Evolutionary conservation across 2,888 invertebrate species (phyloP).

Genomic region (Phyto melanocephala): DNA sequence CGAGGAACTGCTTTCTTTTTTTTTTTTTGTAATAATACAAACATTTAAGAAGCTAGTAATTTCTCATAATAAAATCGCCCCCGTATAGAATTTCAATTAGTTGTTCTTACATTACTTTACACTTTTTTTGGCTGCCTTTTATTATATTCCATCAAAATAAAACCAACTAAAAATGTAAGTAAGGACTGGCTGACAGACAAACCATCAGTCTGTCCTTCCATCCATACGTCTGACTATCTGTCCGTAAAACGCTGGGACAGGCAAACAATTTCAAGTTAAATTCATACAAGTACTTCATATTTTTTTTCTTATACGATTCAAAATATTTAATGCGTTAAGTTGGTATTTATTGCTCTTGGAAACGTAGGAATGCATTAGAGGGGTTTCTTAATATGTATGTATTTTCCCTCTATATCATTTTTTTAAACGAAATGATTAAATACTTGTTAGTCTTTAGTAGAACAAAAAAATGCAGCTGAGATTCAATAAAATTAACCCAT

Average conservation of each 20-base stretch:
- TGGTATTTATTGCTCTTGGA: conserved; percentile 77
- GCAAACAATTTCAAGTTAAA: conserved; percentile 52
- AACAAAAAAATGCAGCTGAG: conserved; percentile 1
- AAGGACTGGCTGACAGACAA: not conserved
- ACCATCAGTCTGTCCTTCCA: not conserved
- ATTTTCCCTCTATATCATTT: not conserved
- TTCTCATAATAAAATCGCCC: conserved; percentile 78
- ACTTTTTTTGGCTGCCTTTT: conserved; percentile 31
- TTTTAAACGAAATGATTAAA: conserved; percentile 11
- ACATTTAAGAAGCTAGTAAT: conserved; percentile 71
- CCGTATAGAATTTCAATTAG: conserved; percentile 78
- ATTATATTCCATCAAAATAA: conserved; percentile 35
- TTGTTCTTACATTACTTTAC: conserved; percentile 55
- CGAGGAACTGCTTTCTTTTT: not conserved
- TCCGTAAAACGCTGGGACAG: not conserved
- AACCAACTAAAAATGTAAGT: conserved; percentile 22
- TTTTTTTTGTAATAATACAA: conserved; percentile 8
- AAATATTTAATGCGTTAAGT: conserved; percentile 77
- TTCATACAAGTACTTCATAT: conserved; percentile 51
- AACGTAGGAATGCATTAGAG: conserved; percentile 72
- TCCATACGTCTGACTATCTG: not conserved
- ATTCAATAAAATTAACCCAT: conserved; percentile 13
- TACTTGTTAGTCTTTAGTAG: not conserved
- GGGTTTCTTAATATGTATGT: conserved; percentile 25
- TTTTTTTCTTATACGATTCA: conserved; percentile 69